Conservation (phyloP, 1,140 invertebrate genomes). For the Pararge aegeria region DNA sequence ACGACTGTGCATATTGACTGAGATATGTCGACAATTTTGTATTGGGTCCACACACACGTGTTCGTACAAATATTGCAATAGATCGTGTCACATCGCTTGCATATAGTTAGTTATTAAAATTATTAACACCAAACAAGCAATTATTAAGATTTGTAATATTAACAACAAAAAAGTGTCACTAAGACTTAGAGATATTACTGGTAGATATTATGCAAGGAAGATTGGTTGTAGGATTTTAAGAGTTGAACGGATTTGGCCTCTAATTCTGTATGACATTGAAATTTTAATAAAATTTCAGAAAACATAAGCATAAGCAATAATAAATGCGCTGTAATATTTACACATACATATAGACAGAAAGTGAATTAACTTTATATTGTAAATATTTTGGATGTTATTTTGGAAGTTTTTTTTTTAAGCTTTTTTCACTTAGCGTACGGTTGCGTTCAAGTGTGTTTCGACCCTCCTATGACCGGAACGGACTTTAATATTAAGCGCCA, state of each 20-base stretch:
- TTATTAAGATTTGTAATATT: no score
- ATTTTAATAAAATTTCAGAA: no score
- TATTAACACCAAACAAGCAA: no score
- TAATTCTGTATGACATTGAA: no score
- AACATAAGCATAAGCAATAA: no score
- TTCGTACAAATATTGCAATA: background rate
- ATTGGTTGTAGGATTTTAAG: no score
- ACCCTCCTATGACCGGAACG: slow-evolving; percentile 11
- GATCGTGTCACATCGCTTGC: background rate
- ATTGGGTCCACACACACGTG: background rate
- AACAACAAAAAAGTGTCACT: no score
- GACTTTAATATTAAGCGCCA: slow-evolving; percentile 27
- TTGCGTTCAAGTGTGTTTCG: slow-evolving; percentile 2
- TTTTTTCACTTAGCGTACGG: background rate
- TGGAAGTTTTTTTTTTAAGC: slow-evolving; percentile 1
- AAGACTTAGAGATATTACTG: no score
- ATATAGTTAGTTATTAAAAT: background rate
- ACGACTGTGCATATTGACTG: background rate
- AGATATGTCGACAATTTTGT: background rate
- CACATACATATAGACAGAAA: no score
- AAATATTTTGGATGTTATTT: background rate
- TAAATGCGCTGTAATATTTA: no score
- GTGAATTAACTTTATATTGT: background rate
- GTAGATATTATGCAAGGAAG: no score
- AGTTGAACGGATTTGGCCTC: no score